These are phyloP conservation scores for Excalfactoria chinensis DNA, from an alignment of 2,113 vertebrate genomes.

Conservation along the genomic window DNA sequence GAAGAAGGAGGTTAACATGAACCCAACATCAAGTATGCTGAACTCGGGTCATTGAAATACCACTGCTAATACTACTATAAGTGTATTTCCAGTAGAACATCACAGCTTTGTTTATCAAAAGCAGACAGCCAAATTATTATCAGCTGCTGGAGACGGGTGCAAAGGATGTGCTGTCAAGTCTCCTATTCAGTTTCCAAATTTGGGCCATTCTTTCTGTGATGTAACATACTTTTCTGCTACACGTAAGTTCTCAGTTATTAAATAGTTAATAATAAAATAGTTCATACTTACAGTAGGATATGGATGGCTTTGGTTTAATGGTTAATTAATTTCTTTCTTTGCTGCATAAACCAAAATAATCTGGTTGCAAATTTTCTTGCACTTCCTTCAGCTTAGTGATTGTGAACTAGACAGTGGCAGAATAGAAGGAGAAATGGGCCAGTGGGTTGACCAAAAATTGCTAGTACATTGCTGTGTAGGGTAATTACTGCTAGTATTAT, in stretches of 20 bases:
- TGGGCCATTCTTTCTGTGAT: conserved; percentile 47
- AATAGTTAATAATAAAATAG: neutral
- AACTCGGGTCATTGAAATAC: conserved; percentile 43
- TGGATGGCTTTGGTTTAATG: neutral
- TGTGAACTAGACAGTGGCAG: neutral
- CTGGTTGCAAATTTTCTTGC: neutral
- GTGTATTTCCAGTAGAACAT: conserved; percentile 53
- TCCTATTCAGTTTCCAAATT: conserved; percentile 36
- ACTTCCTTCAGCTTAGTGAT: neutral
- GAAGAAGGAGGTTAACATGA: conserved; percentile 12
- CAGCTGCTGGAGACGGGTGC: conserved; percentile 61
- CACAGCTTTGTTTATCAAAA: conserved; percentile 45
- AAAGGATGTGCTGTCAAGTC: conserved; percentile 53
- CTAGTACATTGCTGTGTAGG: neutral
- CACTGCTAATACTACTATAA: conserved; percentile 30
- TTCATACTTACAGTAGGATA: neutral
- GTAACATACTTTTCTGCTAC: neutral
- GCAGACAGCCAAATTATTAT: conserved; percentile 51
- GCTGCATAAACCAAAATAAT: neutral
- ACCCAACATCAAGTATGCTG: conserved; percentile 52
- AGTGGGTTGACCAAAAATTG: neutral
- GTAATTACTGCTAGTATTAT: neutral
- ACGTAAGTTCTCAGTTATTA: neutral
- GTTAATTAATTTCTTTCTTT: neutral
- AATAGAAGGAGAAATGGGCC: neutral